Percentiles rank a stretch among this genome's conserved stretches.
Evolutionary conservation across 2,113 vertebrate species (phyloP).

Genomic region (Tenebrosternarchus preto): DNA sequence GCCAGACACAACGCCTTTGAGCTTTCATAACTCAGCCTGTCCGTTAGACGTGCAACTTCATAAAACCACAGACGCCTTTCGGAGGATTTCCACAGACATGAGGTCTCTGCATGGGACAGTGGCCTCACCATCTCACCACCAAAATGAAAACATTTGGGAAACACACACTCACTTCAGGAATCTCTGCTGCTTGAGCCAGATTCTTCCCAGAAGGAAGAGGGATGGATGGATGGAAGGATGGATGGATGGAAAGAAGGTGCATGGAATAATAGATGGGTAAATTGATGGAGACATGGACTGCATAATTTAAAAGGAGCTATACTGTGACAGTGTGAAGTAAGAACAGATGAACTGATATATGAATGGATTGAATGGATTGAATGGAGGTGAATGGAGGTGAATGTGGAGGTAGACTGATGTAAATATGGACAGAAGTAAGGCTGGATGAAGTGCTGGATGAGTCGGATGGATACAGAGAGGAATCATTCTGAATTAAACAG

Average conservation of each 20-base stretch:
- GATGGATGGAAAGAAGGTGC: neutral
- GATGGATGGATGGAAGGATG: slow-evolving; percentile 12
- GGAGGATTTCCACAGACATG: neutral
- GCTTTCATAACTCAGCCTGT: slow-evolving; percentile 53
- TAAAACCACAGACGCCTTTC: slow-evolving; percentile 30
- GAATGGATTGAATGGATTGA: neutral
- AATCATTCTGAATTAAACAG: neutral
- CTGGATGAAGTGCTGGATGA: slow-evolving; percentile 6
- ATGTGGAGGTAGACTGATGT: no score
- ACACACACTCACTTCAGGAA: neutral
- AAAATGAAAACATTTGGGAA: neutral
- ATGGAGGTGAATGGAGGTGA: no score
- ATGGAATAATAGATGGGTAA: slow-evolving; percentile 8
- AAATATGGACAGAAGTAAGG: neutral
- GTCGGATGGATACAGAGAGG: neutral
- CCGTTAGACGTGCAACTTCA: slow-evolving; percentile 49
- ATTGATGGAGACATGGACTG: neutral
- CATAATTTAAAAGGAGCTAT: neutral
- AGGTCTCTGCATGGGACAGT: slow-evolving; percentile 28
- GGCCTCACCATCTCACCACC: neutral
- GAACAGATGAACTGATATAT: slow-evolving; percentile 1
- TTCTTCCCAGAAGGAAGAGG: neutral
- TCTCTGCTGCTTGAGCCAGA: neutral
- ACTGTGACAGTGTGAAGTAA: neutral
- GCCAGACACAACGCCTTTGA: slow-evolving; percentile 39